Evolutionary conservation across 2,113 vertebrate genomes (phyloP).

Genomic region (Beaufortia kweichowensis): DNA sequence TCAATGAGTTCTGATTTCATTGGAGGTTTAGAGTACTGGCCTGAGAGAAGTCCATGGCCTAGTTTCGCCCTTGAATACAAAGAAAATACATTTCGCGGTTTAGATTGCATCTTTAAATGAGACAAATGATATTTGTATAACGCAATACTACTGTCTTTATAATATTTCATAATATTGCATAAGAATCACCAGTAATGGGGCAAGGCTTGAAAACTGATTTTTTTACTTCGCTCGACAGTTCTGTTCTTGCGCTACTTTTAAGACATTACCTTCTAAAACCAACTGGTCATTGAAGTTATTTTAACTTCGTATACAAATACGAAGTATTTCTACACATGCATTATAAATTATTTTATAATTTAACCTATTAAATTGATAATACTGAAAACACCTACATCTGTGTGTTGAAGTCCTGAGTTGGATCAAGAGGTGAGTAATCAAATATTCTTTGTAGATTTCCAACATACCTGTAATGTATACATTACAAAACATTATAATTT

Average conservation of each 20-base stretch:
- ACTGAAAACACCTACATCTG: conserved; percentile 87
- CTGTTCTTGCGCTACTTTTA: too few species aligned
- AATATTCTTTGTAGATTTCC: conserved; percentile 97
- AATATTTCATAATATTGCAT: not conserved
- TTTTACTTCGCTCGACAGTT: too few species aligned
- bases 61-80: conserved; percentile 86
- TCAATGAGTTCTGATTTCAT: conserved; percentile 98
- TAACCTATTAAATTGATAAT: conserved; percentile 12
- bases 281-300: too few species aligned
- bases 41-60: conserved; percentile 95
- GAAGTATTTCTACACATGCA: too few species aligned
- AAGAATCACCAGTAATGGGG: not conserved
- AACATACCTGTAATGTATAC: conserved; percentile 83
- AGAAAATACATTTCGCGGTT: not conserved
- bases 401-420: conserved; percentile 94
- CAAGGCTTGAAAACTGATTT: too few species aligned
- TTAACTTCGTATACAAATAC: too few species aligned
- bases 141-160: not conserved
- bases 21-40: conserved; percentile 94
- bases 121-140: not conserved
- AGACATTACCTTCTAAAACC: too few species aligned
- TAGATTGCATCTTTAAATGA: not conserved
- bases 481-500: not conserved
- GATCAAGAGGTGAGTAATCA: conserved; percentile 96
- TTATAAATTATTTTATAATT: too few species aligned